Percentiles rank a stretch among this genome's conserved stretches.
Evolutionary conservation across 2,113 vertebrate genomes (phyloP).

Genomic region (Turdus rufiventris): DNA sequence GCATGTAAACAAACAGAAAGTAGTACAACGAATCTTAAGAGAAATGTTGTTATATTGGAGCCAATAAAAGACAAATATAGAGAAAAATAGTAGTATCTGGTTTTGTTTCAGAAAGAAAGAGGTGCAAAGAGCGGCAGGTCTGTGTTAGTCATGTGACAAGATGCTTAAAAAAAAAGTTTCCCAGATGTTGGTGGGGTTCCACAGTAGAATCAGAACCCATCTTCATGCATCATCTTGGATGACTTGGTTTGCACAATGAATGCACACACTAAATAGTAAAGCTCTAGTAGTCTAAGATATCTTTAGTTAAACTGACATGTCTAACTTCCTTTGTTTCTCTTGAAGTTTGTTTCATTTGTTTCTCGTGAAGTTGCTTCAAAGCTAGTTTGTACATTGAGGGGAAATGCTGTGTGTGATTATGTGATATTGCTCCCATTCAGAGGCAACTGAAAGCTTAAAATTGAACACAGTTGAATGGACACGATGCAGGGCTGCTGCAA

Average conservation of each 20-base stretch:
- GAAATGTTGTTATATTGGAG: background rate
- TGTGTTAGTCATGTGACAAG: background rate
- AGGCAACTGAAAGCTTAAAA: background rate
- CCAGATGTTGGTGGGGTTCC: background rate
- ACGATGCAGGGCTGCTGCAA: background rate
- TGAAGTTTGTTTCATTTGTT: background rate
- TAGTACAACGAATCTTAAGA: background rate
- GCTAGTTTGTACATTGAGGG: background rate
- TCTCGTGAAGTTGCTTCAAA: background rate
- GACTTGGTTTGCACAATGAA: background rate
- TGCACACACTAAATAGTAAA: background rate
- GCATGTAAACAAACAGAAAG: background rate
- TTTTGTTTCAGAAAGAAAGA: background rate
- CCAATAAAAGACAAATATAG: background rate
- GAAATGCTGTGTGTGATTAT: background rate
- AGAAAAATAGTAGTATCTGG: background rate
- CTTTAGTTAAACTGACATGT: background rate
- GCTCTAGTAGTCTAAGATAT: background rate
- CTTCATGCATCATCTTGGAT: background rate
- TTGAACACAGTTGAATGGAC: background rate
- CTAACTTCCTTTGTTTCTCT: background rate
- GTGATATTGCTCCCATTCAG: background rate
- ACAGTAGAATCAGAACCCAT: background rate
- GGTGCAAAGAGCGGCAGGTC: background rate
- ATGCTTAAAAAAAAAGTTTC: background rate